A percentile compares a stretch with the other conserved stretches of the same genome.
Evolutionary conservation across 2,113 vertebrate genomes (phyloP).

Genomic region (Poicephalus meyeri): DNA sequence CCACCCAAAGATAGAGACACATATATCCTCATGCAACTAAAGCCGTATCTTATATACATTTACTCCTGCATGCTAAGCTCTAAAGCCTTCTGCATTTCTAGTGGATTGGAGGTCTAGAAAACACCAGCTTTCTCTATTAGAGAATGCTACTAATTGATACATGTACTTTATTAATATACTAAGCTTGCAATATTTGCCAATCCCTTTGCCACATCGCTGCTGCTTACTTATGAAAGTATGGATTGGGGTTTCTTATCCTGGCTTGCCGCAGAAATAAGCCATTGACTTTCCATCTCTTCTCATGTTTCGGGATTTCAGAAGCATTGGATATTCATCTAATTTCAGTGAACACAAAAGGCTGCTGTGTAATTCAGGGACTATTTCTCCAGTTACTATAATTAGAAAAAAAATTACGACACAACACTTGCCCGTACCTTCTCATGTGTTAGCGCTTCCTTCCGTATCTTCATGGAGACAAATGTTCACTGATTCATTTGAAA

Average conservation of each 20-base stretch:
- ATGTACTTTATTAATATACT: accelerated
- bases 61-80: not conserved
- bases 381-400: not conserved
- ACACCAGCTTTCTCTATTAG: not conserved
- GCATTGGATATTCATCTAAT: not conserved
- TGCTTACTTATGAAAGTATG: no score
- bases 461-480: not conserved
- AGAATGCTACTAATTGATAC: no score
- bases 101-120: not conserved
- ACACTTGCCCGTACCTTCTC: not conserved
- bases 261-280: not conserved
- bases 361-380: not conserved
- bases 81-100: not conserved
- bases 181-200: not conserved
- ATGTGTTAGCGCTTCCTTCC: not conserved
- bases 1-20: not conserved
- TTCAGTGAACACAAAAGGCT: not conserved
- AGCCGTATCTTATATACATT: not conserved
- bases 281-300: not conserved
- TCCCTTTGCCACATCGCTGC: not conserved
- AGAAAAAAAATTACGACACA: not conserved
- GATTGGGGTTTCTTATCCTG: not conserved
- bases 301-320: not conserved
- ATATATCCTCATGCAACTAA: not conserved
- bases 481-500: not conserved